Evolutionary conservation across 2,888 invertebrate species (phyloP).

Genomic region (Limulus polyphemus): DNA sequence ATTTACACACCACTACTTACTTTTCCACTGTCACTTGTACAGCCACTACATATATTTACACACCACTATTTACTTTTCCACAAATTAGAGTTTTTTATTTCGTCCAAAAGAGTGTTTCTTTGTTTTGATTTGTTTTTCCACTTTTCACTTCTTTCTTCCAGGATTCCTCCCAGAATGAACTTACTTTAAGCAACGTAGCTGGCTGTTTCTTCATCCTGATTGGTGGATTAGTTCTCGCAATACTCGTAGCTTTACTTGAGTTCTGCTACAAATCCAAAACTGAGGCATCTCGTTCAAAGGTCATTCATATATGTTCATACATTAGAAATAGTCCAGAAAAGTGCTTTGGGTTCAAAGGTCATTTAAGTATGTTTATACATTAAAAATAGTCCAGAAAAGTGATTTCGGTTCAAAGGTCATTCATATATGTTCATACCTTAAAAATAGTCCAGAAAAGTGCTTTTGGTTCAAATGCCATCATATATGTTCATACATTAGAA

Average conservation of each 20-base stretch:
- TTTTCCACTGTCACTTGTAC: no score
- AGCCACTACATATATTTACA: no score
- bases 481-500: neutral
- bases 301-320: slow-evolving; percentile 1
- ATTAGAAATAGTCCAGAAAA: neutral
- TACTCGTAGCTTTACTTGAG: slow-evolving; percentile 41
- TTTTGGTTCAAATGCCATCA: no score
- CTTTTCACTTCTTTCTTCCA: slow-evolving; percentile 25
- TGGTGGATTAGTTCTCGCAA: slow-evolving; percentile 41
- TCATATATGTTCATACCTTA: neutral
- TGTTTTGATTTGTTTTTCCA: neutral
- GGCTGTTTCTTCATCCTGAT: slow-evolving; percentile 46
- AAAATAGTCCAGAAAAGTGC: neutral
- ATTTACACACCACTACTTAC: no score
- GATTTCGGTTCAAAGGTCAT: slow-evolving; percentile 15
- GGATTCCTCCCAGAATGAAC: slow-evolving; percentile 37
- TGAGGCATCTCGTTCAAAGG: slow-evolving; percentile 23
- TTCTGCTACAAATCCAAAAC: slow-evolving; percentile 38
- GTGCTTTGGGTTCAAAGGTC: no score
- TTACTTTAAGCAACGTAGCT: slow-evolving; percentile 43
- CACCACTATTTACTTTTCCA: no score
- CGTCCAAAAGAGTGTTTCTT: no score
- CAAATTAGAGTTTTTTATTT: no score
- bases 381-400: neutral
- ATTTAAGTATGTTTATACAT: neutral